phyloP scores from a whole-genome alignment of 2,113 vertebrate genomes.

The Rhinolophus ferrumequinum region DNA sequence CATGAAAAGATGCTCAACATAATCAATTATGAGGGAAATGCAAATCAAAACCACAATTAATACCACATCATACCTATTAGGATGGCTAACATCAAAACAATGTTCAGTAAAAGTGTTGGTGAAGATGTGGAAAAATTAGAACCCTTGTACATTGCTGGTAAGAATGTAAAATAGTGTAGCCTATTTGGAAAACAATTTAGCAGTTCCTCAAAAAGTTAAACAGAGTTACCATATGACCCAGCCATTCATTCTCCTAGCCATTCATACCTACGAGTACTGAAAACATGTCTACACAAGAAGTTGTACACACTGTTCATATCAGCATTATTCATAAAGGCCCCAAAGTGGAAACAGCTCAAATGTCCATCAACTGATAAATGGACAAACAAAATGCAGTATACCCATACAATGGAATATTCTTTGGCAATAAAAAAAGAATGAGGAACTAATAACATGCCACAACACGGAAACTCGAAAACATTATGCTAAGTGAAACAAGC shows the following conservation, averaged over 20 bases:
- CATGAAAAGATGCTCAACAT: background rate
- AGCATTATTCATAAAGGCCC: background rate
- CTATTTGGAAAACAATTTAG: background rate
- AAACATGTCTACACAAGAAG: background rate
- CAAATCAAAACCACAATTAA: background rate
- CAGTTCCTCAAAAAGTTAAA: constrained; percentile 25
- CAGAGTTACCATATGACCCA: background rate
- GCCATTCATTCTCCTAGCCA: background rate
- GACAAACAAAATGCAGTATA: background rate
- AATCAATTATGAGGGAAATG: background rate
- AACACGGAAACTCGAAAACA: background rate
- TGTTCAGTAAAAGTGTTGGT: background rate
- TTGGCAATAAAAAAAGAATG: background rate
- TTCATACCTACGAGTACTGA: background rate
- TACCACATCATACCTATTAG: background rate
- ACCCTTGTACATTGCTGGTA: background rate
- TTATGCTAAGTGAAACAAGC: background rate
- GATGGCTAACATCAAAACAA: background rate
- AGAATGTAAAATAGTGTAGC: background rate
- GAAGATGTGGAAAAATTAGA: background rate
- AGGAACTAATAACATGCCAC: background rate
- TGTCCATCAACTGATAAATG: background rate
- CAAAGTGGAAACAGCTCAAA: background rate
- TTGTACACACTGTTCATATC: background rate
- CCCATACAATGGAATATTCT: background rate